Base-by-base conservation (phyloP, 2,113 vertebrate genomes). In the Cathartes aura region DNA sequence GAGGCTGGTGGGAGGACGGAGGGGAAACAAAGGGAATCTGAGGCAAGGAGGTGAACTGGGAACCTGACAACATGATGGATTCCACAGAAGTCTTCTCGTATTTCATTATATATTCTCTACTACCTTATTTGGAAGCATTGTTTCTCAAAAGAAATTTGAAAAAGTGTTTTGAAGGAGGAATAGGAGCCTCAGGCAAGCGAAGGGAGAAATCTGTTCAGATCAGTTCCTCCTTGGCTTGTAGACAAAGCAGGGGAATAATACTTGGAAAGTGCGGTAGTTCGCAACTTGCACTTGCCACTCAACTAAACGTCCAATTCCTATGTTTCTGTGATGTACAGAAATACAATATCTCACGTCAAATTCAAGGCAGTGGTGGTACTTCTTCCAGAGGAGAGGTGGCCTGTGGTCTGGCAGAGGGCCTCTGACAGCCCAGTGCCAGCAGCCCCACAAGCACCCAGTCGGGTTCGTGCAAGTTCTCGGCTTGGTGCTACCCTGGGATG, bases 381-480 rank as follows among this genome's bases (percentile, higher is more conserved):
- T 81, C 56, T 71, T 81, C 17, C 45, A 67, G 43, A 78, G 68
- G 11, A 56, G 27, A 75, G 5, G 5, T 40, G 42, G 13, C 12
- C n/a, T 0, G 0, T 30, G n/a, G 26, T 16, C 67, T 64, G 55
- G 63, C 23, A 43, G n/a, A 29, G 42, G 72, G 32, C 9, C 16
- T 58, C 45, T 78, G 55, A 45, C 24, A 89, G 30, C 20, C 30
- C 40, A 58, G 50, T 24, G 48, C 32, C 60, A 62, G 23, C 45
- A 59, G 42, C 36, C 29, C 38, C 0, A 1, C 1, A 6, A 38
- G 43, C 0, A 0, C 29, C 24, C 3, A 1, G 4, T 6, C 74
- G 63, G 8, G 16, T 67, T 40, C 64, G 29, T 59, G 53, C 32
- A 60, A 15, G 27, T 23, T 42, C n/a, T 55, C 50, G 48, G 11